Evolutionary conservation across 2,797 vertebrate genomes (phyloP).

Genomic region (Uromys caudimaculatus): DNA sequence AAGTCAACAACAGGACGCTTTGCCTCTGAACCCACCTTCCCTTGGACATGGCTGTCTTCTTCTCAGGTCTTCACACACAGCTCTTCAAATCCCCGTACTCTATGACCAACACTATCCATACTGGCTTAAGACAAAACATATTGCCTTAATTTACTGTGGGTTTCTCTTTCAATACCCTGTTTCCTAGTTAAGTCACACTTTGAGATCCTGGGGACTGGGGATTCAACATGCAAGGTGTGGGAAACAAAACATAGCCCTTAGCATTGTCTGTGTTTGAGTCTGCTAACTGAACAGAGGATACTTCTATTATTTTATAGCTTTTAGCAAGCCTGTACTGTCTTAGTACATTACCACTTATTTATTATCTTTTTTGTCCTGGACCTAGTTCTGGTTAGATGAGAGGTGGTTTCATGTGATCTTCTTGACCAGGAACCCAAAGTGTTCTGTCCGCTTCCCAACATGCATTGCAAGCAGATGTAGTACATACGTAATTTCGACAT

Average conservation of each 20-base stretch:
- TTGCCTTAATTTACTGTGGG: background rate
- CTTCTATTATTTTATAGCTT: constrained; percentile 7
- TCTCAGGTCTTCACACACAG: background rate
- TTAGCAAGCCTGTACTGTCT: background rate
- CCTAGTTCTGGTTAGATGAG: background rate
- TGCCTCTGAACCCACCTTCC: background rate
- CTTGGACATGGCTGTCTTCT: background rate
- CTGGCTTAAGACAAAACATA: background rate
- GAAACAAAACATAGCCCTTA: background rate
- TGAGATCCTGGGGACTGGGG: background rate
- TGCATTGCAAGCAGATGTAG: background rate
- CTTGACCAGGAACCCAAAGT: background rate
- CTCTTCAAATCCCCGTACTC: background rate
- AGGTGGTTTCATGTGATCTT: background rate
- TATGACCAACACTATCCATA: background rate
- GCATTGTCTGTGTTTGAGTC: background rate
- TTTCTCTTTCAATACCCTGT: background rate
- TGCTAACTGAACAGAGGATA: background rate
- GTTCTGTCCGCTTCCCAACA: background rate
- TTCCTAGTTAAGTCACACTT: constrained; percentile 36
- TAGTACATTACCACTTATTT: constrained; percentile 17
- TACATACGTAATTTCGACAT: background rate
- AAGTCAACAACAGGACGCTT: background rate
- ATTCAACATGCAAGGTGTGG: background rate
- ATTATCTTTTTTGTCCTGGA: background rate